Evolutionary conservation across 64 coral and sea anemone genomes (phyloP), one percentile per base, ranked within the genome.

Genomic region (Exaiptasia diaphana): DNA sequence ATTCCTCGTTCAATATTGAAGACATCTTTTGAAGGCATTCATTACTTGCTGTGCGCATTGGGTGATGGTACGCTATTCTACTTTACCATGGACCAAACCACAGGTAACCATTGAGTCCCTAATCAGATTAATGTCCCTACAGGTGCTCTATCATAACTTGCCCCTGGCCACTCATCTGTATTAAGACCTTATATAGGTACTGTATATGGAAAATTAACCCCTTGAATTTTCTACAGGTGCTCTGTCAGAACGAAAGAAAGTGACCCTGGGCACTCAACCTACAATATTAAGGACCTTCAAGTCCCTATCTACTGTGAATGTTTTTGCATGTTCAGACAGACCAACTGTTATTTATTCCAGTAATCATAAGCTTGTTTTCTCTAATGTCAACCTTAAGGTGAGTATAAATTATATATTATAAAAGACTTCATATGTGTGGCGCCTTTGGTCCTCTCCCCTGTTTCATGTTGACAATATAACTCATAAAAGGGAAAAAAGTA

Each of bases 341-440:
- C 95, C 95, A 0, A 99, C 95, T 26, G 95, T 99, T 0, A 99
- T 99, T 24, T 99, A 99, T 44, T 99, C 95, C 21, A 99, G 95
- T 25, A 99, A 99, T 41, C 95, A 99, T 62, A 99, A 99, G 87
- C 80, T 99, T n/a, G 95, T 99, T 49, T 99, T 99, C 79, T 99
- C 95, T 4, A 99, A 99, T 28, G 95, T 99, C 3, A 99, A 99
- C 57, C 82, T 99, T 13, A 99, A 99, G 90, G 95, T 99, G 78
- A 8, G 30, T 35, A 46, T 46, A 46, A 46, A 46, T 6, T 46
- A 8, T 15, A 46, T 7, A 46, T 7, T 46, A 46, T 46, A 46
- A 46, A 46, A 8, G 15, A 46, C 5, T 46, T 7, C 15, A 46
- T n/a, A n/a, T n/a, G n/a, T n/a, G n/a, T n/a, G n/a, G n/a, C n/a